These are phyloP conservation scores for Argopecten irradians DNA, from an alignment of 1,140 invertebrate species.

Conservation along the genomic window DNA sequence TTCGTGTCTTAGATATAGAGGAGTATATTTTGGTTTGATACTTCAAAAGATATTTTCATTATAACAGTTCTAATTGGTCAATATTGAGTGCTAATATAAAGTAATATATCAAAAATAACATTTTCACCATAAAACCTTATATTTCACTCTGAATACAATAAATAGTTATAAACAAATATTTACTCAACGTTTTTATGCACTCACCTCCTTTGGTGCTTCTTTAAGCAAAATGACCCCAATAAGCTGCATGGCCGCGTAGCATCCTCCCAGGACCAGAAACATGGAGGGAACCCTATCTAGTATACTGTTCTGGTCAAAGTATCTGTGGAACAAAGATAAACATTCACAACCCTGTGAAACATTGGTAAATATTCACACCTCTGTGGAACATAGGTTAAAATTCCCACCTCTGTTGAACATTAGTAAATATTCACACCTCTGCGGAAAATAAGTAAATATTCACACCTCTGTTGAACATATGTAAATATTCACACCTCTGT, in stretches of 20 bases:
- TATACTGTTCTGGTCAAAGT: conserved; percentile 71
- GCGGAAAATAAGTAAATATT: conserved; percentile 30
- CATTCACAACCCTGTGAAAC: too few relatives aligned
- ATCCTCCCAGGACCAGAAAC: conserved; percentile 74
- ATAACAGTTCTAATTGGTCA: too few relatives aligned
- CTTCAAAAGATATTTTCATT: too few relatives aligned
- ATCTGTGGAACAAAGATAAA: conserved; percentile 63
- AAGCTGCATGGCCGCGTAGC: conserved; percentile 74
- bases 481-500: too few relatives aligned
- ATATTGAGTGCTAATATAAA: too few relatives aligned
- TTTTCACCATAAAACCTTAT: too few relatives aligned
- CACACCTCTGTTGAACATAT: too few relatives aligned
- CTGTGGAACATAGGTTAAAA: conserved; percentile 25
- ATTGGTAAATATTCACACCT: too few relatives aligned
- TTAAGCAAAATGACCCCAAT: conserved; percentile 65
- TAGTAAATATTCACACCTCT: too few relatives aligned
- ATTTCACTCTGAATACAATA: neutral
- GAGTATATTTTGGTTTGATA: too few relatives aligned
- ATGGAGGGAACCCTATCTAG: conserved; percentile 73
- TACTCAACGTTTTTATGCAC: neutral
- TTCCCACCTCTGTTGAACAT: too few relatives aligned
- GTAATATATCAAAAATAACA: neutral
- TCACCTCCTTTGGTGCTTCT: conserved; percentile 55
- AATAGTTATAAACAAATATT: neutral
- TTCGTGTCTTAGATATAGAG: too few relatives aligned